phyloP scores from a whole-genome alignment of 2,888 invertebrate species.

The Ceriagrion tenellum region DNA sequence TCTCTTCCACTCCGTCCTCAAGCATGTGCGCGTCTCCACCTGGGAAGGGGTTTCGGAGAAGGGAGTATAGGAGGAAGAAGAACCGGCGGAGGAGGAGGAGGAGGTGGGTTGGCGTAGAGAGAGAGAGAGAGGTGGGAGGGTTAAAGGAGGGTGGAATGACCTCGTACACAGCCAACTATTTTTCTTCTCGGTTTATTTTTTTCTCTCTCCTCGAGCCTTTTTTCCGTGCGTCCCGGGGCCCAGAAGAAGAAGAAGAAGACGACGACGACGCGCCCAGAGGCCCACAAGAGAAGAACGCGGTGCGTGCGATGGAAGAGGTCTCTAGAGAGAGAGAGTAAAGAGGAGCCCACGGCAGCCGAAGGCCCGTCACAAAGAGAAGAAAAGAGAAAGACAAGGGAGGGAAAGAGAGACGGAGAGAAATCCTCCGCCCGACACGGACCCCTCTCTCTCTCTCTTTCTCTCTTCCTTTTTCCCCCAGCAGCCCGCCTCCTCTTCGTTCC shows the following conservation, averaged over 20 bases:
- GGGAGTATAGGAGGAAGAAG: not conserved
- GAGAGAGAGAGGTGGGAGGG: not conserved
- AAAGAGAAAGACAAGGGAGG: not conserved
- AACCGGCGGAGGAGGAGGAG: not conserved
- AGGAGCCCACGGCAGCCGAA: not conserved
- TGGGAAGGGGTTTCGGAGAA: not conserved
- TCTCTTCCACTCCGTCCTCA: not conserved
- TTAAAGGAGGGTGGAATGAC: conserved; percentile 43
- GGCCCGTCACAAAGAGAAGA: not conserved
- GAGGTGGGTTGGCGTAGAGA: not conserved
- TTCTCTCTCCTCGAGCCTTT: not conserved
- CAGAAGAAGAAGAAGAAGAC: not conserved
- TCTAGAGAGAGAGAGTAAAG: too few species aligned
- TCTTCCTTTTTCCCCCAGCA: not conserved
- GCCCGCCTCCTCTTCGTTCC: not conserved
- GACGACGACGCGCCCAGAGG: not conserved
- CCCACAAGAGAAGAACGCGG: not conserved
- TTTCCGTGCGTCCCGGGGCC: not conserved
- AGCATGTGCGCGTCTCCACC: not conserved
- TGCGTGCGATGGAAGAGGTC: not conserved
- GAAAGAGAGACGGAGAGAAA: not conserved
- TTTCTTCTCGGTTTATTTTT: not conserved
- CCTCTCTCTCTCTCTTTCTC: too few species aligned
- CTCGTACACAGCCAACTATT: conserved; percentile 32
- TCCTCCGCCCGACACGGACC: too few species aligned